A percentile compares a stretch with the other conserved stretches of the same genome.
phyloP scores from a whole-genome alignment of 1,140 invertebrate species.

The Camponotus vicinus region DNA sequence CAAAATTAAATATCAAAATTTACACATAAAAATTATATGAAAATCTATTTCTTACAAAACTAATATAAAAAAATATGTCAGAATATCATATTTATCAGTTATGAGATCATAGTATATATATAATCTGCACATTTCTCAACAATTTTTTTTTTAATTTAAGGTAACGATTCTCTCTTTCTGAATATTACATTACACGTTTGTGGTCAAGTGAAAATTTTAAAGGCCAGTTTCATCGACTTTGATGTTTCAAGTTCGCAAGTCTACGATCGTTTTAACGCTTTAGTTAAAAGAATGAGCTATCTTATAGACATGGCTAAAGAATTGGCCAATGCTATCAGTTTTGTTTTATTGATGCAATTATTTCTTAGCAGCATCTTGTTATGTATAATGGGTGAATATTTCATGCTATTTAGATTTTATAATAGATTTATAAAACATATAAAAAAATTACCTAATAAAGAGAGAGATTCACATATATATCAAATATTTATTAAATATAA shows the following conservation, averaged over 20 bases:
- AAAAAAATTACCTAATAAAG: neutral
- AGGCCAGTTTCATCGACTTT: slow-evolving; percentile 15
- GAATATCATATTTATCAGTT: neutral
- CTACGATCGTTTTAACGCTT: neutral
- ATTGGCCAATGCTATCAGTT: slow-evolving; percentile 35
- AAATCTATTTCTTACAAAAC: neutral
- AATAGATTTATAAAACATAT: neutral
- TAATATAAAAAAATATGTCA: neutral
- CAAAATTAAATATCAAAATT: no score
- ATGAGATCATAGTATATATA: neutral
- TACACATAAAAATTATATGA: no score
- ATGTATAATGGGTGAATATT: slow-evolving; percentile 57
- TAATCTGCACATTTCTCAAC: neutral
- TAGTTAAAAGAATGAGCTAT: slow-evolving; percentile 36
- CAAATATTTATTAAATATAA: neutral
- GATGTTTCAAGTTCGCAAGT: neutral
- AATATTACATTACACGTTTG: slow-evolving; percentile 63
- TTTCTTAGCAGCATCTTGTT: slow-evolving; percentile 59
- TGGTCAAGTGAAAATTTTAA: slow-evolving; percentile 62
- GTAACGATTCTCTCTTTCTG: slow-evolving; percentile 62
- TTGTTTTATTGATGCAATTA: slow-evolving; percentile 46
- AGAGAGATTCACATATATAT: no score
- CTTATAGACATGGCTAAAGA: slow-evolving; percentile 27
- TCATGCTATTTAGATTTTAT: neutral
- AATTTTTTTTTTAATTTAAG: slow-evolving; percentile 33